A percentile compares a stretch with the other conserved stretches of the same genome.
phyloP scores from a whole-genome alignment of 2,888 invertebrate genomes.

The Eledone cirrhosa region DNA sequence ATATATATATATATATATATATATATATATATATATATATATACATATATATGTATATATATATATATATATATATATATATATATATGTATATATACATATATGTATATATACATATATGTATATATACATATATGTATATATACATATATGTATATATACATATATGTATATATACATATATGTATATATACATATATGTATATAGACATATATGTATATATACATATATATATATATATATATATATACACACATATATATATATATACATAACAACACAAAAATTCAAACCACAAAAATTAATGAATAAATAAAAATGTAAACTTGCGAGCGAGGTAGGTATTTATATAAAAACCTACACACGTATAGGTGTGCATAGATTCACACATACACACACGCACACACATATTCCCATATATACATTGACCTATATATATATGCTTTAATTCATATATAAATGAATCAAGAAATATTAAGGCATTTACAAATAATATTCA shows the following conservation, averaged over 20 bases:
- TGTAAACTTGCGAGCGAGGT: neutral
- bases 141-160: neutral
- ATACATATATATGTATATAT: neutral
- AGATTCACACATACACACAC: neutral
- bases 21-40: too few relatives aligned
- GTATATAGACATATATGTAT: neutral
- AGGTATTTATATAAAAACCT: neutral
- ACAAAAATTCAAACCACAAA: neutral
- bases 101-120: neutral
- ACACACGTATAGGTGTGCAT: neutral
- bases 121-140: neutral
- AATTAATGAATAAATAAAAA: neutral
- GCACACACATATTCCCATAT: neutral
- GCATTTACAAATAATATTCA: neutral
- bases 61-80: constrained; percentile 26
- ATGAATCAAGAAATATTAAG: too few relatives aligned
- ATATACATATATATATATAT: neutral
- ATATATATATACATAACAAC: neutral
- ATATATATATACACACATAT: neutral
- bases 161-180: neutral
- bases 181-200: neutral
- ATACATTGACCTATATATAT: neutral
- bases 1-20: too few relatives aligned
- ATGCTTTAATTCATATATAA: too few relatives aligned
- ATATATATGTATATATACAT: neutral